These are phyloP conservation scores for Whitmania pigra DNA, from an alignment of 1,140 invertebrate genomes.

Conservation along the genomic window DNA sequence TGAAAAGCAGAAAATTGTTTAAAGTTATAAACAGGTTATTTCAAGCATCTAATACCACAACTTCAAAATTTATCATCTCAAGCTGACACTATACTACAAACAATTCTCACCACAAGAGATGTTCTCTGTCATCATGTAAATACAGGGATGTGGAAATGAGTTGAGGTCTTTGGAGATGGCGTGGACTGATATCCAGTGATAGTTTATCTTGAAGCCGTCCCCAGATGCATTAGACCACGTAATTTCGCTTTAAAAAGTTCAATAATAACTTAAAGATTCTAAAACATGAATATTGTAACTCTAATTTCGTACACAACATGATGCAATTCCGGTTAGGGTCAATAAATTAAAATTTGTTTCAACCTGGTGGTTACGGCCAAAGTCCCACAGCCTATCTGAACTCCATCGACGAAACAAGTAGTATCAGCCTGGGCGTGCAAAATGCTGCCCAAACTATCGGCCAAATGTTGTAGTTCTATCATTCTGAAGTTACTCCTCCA, in stretches of 20 bases:
- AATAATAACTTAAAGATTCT: no score
- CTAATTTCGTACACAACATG: neutral
- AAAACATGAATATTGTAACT: neutral
- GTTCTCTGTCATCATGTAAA: neutral
- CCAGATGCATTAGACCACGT: neutral
- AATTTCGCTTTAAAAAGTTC: neutral
- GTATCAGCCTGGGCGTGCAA: neutral
- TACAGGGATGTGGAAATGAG: slow-evolving; percentile 6
- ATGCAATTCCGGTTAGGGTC: neutral
- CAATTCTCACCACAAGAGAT: neutral
- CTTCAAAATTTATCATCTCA: no score
- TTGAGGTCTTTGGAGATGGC: slow-evolving; percentile 4
- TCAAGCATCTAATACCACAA: no score
- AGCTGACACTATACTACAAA: neutral
- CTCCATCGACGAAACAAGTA: neutral
- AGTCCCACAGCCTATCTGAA: neutral
- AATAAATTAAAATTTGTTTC: neutral
- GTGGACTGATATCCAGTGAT: neutral
- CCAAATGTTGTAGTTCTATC: neutral
- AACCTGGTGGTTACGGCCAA: slow-evolving; percentile 2
- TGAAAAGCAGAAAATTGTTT: no score
- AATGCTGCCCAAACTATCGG: neutral
- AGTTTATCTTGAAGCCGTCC: neutral
- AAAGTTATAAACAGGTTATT: no score
- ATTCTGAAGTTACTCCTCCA: neutral